Evolutionary conservation across 1,140 invertebrate genomes (phyloP), one percentile per base, ranked within the genome.

Genomic region (Drosophila sulfurigaster): DNA sequence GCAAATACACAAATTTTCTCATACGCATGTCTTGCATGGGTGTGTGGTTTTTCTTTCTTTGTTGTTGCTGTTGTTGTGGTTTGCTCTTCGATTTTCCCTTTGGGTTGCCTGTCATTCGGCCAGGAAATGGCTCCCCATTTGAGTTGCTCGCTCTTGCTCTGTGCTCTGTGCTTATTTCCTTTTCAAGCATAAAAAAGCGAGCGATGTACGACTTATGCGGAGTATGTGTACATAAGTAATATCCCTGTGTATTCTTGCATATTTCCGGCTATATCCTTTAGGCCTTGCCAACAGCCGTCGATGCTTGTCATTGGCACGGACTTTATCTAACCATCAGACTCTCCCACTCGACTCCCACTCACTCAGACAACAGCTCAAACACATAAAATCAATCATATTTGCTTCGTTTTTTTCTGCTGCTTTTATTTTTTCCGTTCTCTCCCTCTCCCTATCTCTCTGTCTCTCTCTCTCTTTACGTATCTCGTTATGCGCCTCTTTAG

Each of bases 1-100:
- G 82, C 77, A 91, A 91, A 91, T 90, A 89, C 81, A 89, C 85
- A 89, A 90, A 89, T 89, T 90, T 89, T 83, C 81, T 75, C 75
- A 81, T 89, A 89, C 85, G 81, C 85, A 89, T 78, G 63, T 20
- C 43, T 60, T 41, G 15, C 16, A 20, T 52, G 38, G 66, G 68
- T 65, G 72, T 70, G 54, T 35, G 66, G 46, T 56, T 25, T 28
- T 59, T 45, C 20, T 35, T 58, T 54, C 62, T 25, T 25, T 25
- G 62, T 60, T 69, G 76, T 51, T 57, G 30, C 68, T 56, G 51
- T 76, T 73, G 58, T 75, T 83, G 74, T 71, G 85, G 80, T 72
- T 79, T 89, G 78, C 59, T 73, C 69, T 78, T 78, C 77, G 83
- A 78, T 88, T 83, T 78, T 66, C 73, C 62, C 58, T 74, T 75